A percentile compares a stretch with the other conserved stretches of the same genome.
Evolutionary conservation across 2,888 invertebrate genomes (phyloP).

Genomic region (Phragmatobia fuliginosa): DNA sequence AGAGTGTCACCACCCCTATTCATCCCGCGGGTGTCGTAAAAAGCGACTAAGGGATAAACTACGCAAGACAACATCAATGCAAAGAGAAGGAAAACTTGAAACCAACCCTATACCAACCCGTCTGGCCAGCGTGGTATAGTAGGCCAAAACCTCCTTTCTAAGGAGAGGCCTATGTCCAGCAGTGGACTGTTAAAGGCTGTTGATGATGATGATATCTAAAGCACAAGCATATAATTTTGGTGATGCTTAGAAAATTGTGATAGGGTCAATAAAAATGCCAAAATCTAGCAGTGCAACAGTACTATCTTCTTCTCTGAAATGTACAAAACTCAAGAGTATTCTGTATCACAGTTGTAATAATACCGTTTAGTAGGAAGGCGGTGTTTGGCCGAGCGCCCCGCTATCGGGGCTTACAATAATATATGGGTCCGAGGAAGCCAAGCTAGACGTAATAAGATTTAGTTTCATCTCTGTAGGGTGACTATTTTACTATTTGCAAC

Average conservation of each 20-base stretch:
- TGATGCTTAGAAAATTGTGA: not conserved
- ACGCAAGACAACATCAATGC: too few species aligned
- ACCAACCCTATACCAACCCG: too few species aligned
- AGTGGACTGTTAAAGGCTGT: too few species aligned
- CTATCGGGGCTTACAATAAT: conserved; percentile 36
- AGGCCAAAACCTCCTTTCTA: too few species aligned
- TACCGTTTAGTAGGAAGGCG: conserved; percentile 17
- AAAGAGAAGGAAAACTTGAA: too few species aligned
- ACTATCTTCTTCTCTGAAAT: not conserved
- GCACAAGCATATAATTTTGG: not conserved
- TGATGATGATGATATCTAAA: not conserved
- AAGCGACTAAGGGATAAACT: too few species aligned
- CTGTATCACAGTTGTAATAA: conserved; percentile 17
- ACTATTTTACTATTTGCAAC: conserved; percentile 1
- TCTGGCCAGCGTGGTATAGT: too few species aligned
- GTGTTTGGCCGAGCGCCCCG: conserved; percentile 28
- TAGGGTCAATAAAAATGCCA: too few species aligned
- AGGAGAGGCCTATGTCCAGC: too few species aligned
- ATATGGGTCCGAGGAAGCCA: conserved; percentile 32
- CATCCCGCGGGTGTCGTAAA: too few species aligned
- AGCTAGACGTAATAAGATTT: conserved; percentile 35
- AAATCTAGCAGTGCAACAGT: not conserved
- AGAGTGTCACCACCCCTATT: too few species aligned
- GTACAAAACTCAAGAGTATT: conserved; percentile 15
- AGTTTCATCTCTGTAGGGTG: not conserved